Percentiles rank a stretch among this genome's conserved stretches.
These are phyloP conservation scores for Desmodus rotundus DNA, from an alignment of 2,113 vertebrate genomes.

Conservation along the genomic window DNA sequence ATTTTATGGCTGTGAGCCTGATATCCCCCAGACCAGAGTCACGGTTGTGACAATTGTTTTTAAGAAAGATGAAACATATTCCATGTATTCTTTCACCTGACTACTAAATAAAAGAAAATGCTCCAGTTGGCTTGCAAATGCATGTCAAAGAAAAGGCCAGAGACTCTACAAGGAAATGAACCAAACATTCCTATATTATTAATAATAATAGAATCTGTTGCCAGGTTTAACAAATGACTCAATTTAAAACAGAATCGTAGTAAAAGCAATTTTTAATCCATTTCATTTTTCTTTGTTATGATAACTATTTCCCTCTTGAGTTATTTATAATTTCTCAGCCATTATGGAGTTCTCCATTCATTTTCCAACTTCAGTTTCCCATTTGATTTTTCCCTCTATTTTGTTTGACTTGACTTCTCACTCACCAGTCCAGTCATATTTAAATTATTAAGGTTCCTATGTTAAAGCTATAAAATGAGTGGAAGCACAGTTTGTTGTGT, in stretches of 20 bases:
- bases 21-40: background rate
- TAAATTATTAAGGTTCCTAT: background rate
- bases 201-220: slow-evolving; percentile 31
- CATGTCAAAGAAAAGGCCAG: slow-evolving; percentile 40
- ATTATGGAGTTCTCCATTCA: background rate
- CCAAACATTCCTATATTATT: slow-evolving; percentile 43
- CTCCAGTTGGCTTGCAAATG: background rate
- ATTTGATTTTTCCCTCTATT: background rate
- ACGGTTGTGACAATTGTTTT: background rate
- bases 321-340: slow-evolving; percentile 39
- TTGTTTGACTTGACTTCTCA: slow-evolving; percentile 5
- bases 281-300: slow-evolving; percentile 46
- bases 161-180: slow-evolving; percentile 43
- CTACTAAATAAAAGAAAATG: slow-evolving; percentile 33
- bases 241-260: slow-evolving; percentile 38
- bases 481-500: background rate
- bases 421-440: background rate
- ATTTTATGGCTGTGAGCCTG: background rate
- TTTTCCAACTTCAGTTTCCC: slow-evolving; percentile 31
- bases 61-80: slow-evolving; percentile 19
- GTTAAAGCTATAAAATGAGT: background rate
- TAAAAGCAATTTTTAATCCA: slow-evolving; percentile 4
- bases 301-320: slow-evolving; percentile 41
- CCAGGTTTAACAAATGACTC: slow-evolving; percentile 38
- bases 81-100: background rate